Evolutionary conservation across 2,797 vertebrate genomes (phyloP).

Genomic region (Crax fasciolata): DNA sequence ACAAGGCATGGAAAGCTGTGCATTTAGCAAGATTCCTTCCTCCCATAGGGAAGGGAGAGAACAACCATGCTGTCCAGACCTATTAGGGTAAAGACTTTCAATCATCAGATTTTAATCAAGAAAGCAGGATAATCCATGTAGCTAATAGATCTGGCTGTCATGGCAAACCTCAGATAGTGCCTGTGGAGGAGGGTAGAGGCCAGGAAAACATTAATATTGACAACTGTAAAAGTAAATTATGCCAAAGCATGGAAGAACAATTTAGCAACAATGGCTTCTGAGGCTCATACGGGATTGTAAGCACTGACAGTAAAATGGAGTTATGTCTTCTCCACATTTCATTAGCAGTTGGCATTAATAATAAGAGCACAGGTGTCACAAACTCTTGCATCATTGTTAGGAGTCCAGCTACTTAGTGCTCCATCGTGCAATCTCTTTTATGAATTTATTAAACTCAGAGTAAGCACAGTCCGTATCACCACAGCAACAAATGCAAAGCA

Average conservation of each 20-base stretch:
- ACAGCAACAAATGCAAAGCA: neutral
- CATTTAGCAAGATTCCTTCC: neutral
- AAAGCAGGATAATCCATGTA: neutral
- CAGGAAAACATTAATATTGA: neutral
- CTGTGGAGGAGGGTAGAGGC: neutral
- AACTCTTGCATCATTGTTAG: neutral
- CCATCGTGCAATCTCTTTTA: neutral
- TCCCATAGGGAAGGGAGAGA: neutral
- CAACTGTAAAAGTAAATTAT: neutral
- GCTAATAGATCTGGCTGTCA: neutral
- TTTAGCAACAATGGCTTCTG: neutral
- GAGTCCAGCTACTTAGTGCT: neutral
- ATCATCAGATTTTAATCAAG: neutral
- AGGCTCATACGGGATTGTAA: neutral
- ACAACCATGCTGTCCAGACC: neutral
- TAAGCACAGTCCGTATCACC: neutral
- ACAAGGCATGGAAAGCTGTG: neutral
- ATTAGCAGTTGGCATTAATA: neutral
- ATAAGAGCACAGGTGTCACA: neutral
- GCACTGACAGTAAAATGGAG: neutral
- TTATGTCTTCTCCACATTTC: neutral
- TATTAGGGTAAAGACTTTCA: neutral
- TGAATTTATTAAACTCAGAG: no score
- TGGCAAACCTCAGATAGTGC: fast-evolving
- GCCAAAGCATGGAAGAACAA: neutral